Conservation (phyloP, 1,140 invertebrate species). For the Meloidogyne hapla region DNA sequence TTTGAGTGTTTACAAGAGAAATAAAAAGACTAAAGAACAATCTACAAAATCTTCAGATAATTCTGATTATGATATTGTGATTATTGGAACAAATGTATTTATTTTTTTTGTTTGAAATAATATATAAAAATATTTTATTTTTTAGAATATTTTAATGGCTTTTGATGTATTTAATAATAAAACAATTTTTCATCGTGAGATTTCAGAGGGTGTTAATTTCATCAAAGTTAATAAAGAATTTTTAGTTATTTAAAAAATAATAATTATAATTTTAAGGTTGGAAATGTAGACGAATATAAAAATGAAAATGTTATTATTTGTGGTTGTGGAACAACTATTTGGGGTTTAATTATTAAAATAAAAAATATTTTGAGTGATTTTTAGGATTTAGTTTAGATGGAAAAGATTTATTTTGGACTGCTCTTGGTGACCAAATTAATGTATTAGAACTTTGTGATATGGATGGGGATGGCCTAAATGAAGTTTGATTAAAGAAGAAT, state of each 20-base stretch:
- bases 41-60: neutral
- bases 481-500: slow-evolving; percentile 23
- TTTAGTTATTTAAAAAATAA: neutral
- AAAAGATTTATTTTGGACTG: slow-evolving; percentile 46
- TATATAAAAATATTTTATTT: neutral
- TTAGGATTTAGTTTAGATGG: slow-evolving; percentile 30
- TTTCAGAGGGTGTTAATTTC: slow-evolving; percentile 41
- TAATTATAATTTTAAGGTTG: slow-evolving; percentile 23
- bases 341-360: slow-evolving; percentile 28
- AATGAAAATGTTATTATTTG: slow-evolving; percentile 34
- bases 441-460: slow-evolving; percentile 46
- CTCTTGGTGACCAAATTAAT: slow-evolving; percentile 42
- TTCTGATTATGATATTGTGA: slow-evolving; percentile 25
- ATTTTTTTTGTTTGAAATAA: slow-evolving; percentile 6
- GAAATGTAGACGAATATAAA: slow-evolving; percentile 30
- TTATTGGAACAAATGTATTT: slow-evolving; percentile 38
- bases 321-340: slow-evolving; percentile 49
- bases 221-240: slow-evolving; percentile 25
- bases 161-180: slow-evolving; percentile 48
- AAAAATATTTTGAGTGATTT: neutral
- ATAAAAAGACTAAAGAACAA: neutral
- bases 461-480: slow-evolving; percentile 46
- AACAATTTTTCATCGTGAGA: slow-evolving; percentile 45
- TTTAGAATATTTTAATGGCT: slow-evolving; percentile 30
- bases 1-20: slow-evolving; percentile 20